Conservation (phyloP, 2,888 invertebrate species). For the Druceiella hillmani region DNA sequence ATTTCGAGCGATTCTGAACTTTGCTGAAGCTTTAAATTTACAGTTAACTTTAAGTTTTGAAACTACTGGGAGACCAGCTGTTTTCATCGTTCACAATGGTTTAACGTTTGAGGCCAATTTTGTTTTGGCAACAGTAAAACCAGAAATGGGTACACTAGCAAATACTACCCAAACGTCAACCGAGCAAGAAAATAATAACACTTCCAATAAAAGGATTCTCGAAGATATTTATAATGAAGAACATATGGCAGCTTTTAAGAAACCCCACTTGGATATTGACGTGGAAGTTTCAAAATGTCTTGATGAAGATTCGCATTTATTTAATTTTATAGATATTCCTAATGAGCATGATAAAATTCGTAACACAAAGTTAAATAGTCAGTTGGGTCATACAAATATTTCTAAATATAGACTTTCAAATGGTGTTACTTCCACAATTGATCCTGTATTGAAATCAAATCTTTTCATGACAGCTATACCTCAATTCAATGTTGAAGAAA, state of each 20-base stretch:
- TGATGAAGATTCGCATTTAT: conserved; percentile 47
- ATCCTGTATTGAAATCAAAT: too few relatives aligned
- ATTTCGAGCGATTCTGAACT: conserved; percentile 70
- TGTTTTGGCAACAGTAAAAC: conserved; percentile 72
- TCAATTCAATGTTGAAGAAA: too few relatives aligned
- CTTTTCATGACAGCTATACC: too few relatives aligned
- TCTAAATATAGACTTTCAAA: too few relatives aligned
- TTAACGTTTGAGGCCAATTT: conserved; percentile 73
- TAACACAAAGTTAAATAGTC: conserved; percentile 17
- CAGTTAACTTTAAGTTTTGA: conserved; percentile 70
- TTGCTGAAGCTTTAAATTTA: conserved; percentile 69
- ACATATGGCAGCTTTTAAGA: conserved; percentile 33
- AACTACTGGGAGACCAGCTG: conserved; percentile 70
- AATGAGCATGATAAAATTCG: conserved; percentile 26
- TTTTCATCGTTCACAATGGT: conserved; percentile 67
- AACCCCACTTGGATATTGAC: conserved; percentile 38
- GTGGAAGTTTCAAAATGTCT: conserved; percentile 37
- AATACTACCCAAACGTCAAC: conserved; percentile 36
- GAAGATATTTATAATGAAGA: conserved; percentile 30
- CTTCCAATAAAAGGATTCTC: conserved; percentile 31
- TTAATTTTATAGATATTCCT: conserved; percentile 45
- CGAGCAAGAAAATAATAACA: conserved; percentile 37
- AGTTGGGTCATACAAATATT: too few relatives aligned
- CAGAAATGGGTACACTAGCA: conserved; percentile 39
- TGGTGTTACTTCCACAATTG: too few relatives aligned